phyloP scores from a whole-genome alignment of 2,797 vertebrate genomes.

The Platyrinchus mystaceus region DNA sequence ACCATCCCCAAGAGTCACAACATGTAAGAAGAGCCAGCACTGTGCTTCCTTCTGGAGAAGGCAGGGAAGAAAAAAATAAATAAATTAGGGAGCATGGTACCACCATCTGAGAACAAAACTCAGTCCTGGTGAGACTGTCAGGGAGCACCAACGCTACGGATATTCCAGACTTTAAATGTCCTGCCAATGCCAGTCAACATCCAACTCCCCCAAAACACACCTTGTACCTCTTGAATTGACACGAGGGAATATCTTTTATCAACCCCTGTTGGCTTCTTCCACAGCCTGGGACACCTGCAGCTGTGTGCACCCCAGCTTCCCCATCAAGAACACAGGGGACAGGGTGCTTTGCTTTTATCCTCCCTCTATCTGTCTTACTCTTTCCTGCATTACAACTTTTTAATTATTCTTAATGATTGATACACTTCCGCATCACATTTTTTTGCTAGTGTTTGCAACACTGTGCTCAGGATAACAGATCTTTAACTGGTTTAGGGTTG shows the following conservation, averaged over 20 bases:
- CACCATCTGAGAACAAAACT: not conserved
- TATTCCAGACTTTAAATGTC: not conserved
- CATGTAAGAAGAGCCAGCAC: not conserved
- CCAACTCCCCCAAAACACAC: not conserved
- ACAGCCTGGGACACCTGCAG: not conserved
- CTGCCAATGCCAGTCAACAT: not conserved
- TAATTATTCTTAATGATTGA: not conserved
- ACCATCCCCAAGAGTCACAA: not conserved
- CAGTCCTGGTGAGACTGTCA: fast-evolving
- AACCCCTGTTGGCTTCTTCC: not conserved
- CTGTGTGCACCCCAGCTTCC: not conserved
- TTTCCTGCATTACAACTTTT: not conserved
- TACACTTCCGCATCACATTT: not conserved
- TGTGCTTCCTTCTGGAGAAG: not conserved
- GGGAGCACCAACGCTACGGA: fast-evolving
- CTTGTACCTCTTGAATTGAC: not conserved
- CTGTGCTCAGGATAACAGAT: not conserved
- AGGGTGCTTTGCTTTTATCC: not conserved
- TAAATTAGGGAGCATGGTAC: fast-evolving
- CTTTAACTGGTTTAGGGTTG: not conserved
- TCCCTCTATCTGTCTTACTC: not conserved
- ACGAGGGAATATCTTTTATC: not conserved
- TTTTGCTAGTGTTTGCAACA: not conserved
- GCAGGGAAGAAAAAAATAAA: not conserved
- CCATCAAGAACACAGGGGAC: fast-evolving